Percentiles rank a stretch among this genome's conserved stretches.
Evolutionary conservation across 2,797 vertebrate genomes (phyloP).

Genomic region (Vultur gryphus): DNA sequence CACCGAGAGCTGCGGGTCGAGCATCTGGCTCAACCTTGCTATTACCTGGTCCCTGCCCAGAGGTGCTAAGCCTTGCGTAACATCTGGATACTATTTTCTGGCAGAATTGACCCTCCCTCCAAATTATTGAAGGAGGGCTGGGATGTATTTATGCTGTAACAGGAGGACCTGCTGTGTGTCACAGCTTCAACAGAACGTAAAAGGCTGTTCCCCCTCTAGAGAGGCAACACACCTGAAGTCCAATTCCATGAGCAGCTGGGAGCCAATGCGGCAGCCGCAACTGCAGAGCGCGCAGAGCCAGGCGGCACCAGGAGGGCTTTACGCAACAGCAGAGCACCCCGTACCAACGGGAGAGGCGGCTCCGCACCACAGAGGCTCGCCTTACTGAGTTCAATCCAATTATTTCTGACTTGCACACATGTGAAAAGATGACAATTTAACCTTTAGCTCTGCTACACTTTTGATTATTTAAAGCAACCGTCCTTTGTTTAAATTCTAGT

Average conservation of each 20-base stretch:
- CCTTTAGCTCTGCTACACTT: neutral
- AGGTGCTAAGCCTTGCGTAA: neutral
- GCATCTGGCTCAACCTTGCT: too few species aligned
- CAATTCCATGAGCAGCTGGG: neutral
- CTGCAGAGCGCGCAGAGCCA: too few species aligned
- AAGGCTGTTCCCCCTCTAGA: neutral
- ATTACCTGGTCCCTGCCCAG: neutral
- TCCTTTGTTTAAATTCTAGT: neutral
- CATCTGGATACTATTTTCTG: neutral
- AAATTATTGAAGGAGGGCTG: neutral
- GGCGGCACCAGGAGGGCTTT: neutral
- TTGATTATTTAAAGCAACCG: neutral
- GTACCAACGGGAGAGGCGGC: accelerated
- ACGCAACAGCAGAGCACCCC: too few species aligned
- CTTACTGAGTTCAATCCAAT: too few species aligned
- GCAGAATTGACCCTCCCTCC: neutral
- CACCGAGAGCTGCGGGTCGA: accelerated
- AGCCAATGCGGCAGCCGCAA: accelerated
- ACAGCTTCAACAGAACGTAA: neutral
- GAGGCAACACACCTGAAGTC: accelerated
- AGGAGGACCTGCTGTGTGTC: neutral
- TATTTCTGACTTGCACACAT: neutral
- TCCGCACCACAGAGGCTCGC: neutral
- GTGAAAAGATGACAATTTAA: neutral
- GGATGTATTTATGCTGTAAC: too few species aligned